These are phyloP conservation scores for Paramisgurnus dabryanus DNA, from an alignment of 2,113 vertebrate genomes.

Conservation along the genomic window DNA sequence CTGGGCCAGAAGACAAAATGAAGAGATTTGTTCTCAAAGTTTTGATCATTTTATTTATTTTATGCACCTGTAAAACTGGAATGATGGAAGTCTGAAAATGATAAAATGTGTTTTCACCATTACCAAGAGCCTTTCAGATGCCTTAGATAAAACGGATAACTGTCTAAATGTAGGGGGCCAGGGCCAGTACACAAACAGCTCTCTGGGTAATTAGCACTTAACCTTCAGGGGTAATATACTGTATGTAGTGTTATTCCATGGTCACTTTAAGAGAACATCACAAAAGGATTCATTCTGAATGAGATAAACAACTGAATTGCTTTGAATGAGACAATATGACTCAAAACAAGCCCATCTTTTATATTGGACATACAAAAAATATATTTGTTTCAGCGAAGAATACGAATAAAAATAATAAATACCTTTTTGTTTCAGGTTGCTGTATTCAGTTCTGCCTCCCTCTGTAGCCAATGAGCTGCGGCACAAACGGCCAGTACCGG, in stretches of 20 bases:
- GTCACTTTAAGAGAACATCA: not conserved
- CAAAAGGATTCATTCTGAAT: not conserved
- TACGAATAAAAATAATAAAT: not conserved
- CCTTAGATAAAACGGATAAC: conserved; percentile 35
- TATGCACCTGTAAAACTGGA: no score
- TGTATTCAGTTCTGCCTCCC: conserved; percentile 95
- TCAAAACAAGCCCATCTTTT: not conserved
- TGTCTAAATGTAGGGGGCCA: conserved; percentile 27
- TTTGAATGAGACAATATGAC: not conserved
- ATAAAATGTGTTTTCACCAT: not conserved
- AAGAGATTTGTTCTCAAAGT: no score
- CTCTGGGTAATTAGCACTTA: conserved; percentile 37
- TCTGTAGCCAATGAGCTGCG: conserved; percentile 97
- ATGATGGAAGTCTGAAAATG: no score
- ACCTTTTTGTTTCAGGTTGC: conserved; percentile 72
- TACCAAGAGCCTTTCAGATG: not conserved
- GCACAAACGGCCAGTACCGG: conserved; percentile 94
- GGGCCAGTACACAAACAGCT: not conserved
- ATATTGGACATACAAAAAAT: not conserved
- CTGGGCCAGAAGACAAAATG: no score
- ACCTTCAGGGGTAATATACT: conserved; percentile 24
- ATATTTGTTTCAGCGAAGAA: not conserved
- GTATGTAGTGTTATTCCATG: not conserved
- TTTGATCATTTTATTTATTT: no score
- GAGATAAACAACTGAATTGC: conserved; percentile 1